phyloP scores from a whole-genome alignment of 2,113 vertebrate species.

The Gambusia affinis region DNA sequence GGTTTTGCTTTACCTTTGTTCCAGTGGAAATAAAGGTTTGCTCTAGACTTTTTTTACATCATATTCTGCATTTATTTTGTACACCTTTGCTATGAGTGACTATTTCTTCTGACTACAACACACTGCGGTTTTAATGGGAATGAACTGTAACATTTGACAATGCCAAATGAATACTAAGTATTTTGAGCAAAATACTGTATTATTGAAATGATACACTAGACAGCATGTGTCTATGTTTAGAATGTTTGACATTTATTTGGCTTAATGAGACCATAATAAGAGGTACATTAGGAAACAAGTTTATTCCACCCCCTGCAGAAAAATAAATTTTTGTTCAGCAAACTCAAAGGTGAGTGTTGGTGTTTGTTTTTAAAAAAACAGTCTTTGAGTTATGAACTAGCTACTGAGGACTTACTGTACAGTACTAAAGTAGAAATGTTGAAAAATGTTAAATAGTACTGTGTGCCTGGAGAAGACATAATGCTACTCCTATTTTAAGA shows the following conservation, averaged over 20 bases:
- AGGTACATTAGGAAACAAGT: slow-evolving; percentile 16
- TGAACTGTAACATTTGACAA: slow-evolving; percentile 53
- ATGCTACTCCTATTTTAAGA: no score
- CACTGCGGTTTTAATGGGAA: slow-evolving; percentile 37
- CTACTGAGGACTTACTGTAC: no score
- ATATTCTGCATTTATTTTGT: slow-evolving; percentile 28
- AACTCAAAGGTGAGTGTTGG: slow-evolving; percentile 18
- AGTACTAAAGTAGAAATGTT: no score
- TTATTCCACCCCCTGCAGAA: slow-evolving; percentile 40
- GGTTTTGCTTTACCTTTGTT: neutral
- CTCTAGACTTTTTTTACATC: slow-evolving; percentile 6
- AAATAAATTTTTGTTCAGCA: slow-evolving; percentile 51
- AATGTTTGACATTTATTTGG: slow-evolving; percentile 43
- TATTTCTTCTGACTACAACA: slow-evolving; percentile 14
- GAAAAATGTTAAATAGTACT: no score
- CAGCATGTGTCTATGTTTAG: slow-evolving; percentile 49
- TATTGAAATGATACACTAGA: slow-evolving; percentile 13
- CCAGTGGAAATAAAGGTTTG: neutral
- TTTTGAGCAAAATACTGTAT: slow-evolving; percentile 48
- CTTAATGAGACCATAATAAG: slow-evolving; percentile 2
- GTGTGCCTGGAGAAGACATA: no score
- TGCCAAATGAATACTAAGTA: slow-evolving; percentile 34
- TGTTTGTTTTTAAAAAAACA: neutral
- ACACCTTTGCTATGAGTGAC: slow-evolving; percentile 30
- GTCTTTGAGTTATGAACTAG: no score